These are phyloP conservation scores for Callaeas wilsoni DNA, from an alignment of 2,113 vertebrate species.

Conservation along the genomic window DNA sequence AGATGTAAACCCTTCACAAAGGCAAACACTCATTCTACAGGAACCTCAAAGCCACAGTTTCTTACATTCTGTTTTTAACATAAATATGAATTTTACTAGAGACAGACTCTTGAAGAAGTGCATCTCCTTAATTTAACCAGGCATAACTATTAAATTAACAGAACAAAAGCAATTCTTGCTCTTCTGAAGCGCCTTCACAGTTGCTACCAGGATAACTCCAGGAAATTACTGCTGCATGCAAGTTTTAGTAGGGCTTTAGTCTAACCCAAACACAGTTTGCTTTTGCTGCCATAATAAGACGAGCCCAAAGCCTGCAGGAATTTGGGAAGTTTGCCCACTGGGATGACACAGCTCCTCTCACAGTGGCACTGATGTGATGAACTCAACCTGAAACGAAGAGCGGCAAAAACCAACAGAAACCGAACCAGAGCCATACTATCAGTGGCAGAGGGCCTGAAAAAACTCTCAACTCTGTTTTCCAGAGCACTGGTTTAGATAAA, in stretches of 20 bases:
- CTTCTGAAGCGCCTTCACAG: neutral
- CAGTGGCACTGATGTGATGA: neutral
- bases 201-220: neutral
- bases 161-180: neutral
- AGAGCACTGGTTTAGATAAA: neutral
- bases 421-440: neutral
- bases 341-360: constrained; percentile 20
- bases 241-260: neutral
- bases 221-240: neutral
- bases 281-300: neutral
- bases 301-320: neutral
- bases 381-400: neutral
- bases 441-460: neutral
- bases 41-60: neutral
- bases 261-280: neutral
- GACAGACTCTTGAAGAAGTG: neutral
- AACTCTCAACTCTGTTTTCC: neutral
- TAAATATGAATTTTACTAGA: neutral
- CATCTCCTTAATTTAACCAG: neutral
- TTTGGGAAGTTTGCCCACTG: neutral
- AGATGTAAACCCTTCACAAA: neutral
- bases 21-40: neutral
- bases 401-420: neutral
- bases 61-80: neutral
- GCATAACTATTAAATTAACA: neutral